A percentile compares a stretch with the other conserved stretches of the same genome.
Conservation (phyloP, 1,140 invertebrate genomes). For the Probaryconus sp. region DNA sequence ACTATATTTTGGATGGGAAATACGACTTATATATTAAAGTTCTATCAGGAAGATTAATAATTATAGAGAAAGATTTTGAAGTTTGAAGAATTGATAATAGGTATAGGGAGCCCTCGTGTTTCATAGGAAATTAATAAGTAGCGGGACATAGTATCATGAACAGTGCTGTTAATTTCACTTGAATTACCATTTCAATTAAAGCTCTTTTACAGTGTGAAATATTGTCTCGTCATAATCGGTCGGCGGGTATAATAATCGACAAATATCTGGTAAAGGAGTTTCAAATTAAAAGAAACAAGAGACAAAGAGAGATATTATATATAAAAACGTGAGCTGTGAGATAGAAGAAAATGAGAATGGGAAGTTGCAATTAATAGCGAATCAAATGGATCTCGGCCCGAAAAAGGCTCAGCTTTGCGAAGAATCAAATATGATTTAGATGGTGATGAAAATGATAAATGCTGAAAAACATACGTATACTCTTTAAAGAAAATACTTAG, state of each 20-base stretch:
- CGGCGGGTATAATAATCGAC: conserved; percentile 7
- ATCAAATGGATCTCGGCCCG: conserved; percentile 71
- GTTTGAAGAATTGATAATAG: too few relatives aligned
- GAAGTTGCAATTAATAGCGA: conserved; percentile 70
- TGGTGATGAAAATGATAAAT: conserved; percentile 19
- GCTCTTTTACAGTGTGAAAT: conserved; percentile 8
- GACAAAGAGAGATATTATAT: conserved; percentile 11
- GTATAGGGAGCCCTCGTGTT: background rate
- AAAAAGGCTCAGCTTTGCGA: conserved; percentile 67
- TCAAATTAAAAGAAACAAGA: background rate
- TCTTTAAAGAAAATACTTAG: conserved; percentile 51
- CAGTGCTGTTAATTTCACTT: conserved; percentile 3
- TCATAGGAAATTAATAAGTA: conserved; percentile 2
- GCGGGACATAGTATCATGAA: background rate
- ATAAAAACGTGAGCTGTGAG: background rate
- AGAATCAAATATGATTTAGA: conserved; percentile 73
- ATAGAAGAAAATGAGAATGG: conserved; percentile 3
- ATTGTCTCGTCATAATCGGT: conserved; percentile 21
- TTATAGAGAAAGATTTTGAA: too few relatives aligned
- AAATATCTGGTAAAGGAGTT: conserved; percentile 9
- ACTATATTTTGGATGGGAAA: too few relatives aligned
- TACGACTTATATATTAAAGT: too few relatives aligned
- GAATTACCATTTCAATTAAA: conserved; percentile 23
- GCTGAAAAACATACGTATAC: conserved; percentile 25
- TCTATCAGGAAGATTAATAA: too few relatives aligned